Conservation (phyloP, 2,797 vertebrate species). For the Microcaecilia unicolor region DNA sequence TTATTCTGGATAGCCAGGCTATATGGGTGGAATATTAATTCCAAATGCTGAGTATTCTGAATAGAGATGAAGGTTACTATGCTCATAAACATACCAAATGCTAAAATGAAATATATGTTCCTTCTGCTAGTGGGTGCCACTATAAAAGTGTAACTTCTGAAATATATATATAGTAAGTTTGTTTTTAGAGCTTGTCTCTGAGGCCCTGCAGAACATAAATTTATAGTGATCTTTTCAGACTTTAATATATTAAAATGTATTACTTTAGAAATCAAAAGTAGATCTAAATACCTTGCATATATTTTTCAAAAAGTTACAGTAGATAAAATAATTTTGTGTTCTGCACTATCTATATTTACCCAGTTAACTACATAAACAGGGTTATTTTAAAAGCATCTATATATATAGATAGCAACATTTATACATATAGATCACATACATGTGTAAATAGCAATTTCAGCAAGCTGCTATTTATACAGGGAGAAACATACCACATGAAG, state of each 20-base stretch:
- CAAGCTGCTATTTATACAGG: too few species aligned
- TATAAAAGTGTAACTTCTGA: background rate
- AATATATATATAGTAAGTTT: background rate
- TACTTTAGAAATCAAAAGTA: background rate
- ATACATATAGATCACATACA: too few species aligned
- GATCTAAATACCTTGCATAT: background rate
- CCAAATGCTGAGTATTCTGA: too few species aligned
- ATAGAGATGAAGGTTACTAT: too few species aligned
- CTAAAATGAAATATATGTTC: background rate
- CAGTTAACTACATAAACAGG: too few species aligned
- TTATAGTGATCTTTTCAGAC: background rate
- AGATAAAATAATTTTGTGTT: background rate
- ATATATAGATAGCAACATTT: too few species aligned
- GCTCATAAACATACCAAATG: too few species aligned
- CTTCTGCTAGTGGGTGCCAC: background rate
- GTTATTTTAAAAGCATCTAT: too few species aligned
- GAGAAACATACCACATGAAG: too few species aligned
- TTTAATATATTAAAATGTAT: slow-evolving; percentile 4
- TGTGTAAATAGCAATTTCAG: too few species aligned
- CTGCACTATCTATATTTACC: background rate
- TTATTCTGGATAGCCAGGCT: too few species aligned
- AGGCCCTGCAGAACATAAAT: background rate
- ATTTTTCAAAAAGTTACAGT: slow-evolving; percentile 9
- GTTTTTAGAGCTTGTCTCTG: background rate
- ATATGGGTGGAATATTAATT: too few species aligned